phyloP scores from a whole-genome alignment of 2,797 vertebrate species.

The Iguana delicatissima region DNA sequence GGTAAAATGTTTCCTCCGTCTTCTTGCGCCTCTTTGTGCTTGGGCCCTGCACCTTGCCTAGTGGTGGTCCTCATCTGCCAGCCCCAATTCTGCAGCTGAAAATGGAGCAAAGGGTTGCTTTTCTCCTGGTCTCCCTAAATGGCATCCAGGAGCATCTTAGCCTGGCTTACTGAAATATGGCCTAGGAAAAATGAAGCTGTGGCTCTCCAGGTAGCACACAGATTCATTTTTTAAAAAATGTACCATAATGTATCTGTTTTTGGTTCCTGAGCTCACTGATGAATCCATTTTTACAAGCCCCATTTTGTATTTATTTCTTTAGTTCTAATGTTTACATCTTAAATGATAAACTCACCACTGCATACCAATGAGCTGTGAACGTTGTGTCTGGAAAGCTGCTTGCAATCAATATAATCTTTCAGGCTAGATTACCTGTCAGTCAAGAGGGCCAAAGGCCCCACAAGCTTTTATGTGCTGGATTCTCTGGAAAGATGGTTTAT shows the following conservation, averaged over 20 bases:
- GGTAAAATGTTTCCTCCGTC: background rate
- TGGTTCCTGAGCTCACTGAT: background rate
- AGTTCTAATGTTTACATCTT: slow-evolving; percentile 37
- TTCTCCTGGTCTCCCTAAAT: background rate
- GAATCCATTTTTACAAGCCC: slow-evolving; percentile 36
- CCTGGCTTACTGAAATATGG: background rate
- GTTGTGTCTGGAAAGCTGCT: slow-evolving; percentile 10
- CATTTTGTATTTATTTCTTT: slow-evolving; percentile 30
- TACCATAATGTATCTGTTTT: background rate
- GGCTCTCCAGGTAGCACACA: slow-evolving; percentile 1
- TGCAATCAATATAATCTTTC: slow-evolving; percentile 45
- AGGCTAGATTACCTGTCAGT: slow-evolving; percentile 34
- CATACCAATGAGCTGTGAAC: slow-evolving; percentile 35
- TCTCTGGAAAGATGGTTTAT: slow-evolving; percentile 49
- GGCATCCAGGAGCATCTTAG: background rate
- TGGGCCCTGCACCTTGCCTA: background rate
- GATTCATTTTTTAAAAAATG: background rate
- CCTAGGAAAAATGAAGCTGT: background rate
- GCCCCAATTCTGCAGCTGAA: background rate
- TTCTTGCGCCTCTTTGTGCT: background rate
- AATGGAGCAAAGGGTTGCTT: background rate
- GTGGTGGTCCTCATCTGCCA: background rate
- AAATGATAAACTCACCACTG: background rate
- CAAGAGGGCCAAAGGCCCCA: slow-evolving; percentile 43
- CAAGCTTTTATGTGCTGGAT: slow-evolving; percentile 42